Percentiles rank a stretch among this genome's conserved stretches.
Evolutionary conservation across 2,888 invertebrate species (phyloP).

Genomic region (Tetanocera ferruginea): DNA sequence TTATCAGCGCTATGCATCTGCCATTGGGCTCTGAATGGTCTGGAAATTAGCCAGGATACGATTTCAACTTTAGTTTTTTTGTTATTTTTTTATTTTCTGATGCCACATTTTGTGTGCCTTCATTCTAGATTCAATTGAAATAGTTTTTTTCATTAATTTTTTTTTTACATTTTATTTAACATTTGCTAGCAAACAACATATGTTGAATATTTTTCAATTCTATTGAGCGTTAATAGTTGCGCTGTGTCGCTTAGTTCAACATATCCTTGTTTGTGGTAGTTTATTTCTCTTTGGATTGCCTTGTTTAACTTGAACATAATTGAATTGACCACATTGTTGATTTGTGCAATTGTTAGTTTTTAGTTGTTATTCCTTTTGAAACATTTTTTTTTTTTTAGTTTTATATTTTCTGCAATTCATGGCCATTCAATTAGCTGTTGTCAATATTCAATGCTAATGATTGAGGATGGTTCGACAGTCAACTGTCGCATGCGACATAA

Average conservation of each 20-base stretch:
- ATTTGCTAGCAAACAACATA: conserved; percentile 42
- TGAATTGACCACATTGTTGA: conserved; percentile 20
- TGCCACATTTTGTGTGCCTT: neutral
- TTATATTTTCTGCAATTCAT: no score
- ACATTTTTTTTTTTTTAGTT: neutral
- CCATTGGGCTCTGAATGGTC: conserved; percentile 52
- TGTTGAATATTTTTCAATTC: conserved; percentile 28
- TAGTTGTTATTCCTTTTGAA: neutral
- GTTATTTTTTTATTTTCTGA: neutral
- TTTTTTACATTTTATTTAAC: conserved; percentile 45
- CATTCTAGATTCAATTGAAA: conserved; percentile 11
- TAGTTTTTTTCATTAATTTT: conserved; percentile 36
- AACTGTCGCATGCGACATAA: conserved; percentile 17
- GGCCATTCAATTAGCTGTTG: conserved; percentile 15
- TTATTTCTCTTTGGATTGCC: neutral
- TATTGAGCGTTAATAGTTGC: conserved; percentile 27
- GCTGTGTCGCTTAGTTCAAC: neutral
- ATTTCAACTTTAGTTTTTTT: conserved; percentile 50
- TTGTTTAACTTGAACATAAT: conserved; percentile 6
- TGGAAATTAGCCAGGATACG: conserved; percentile 65
- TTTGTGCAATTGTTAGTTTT: neutral
- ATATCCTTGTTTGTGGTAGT: neutral
- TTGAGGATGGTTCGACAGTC: conserved; percentile 11
- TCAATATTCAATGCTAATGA: conserved; percentile 25
- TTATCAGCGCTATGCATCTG: conserved; percentile 66